Percentiles rank a stretch among this genome's conserved stretches.
These are phyloP conservation scores for Ctenodactylus gundi DNA, from an alignment of 2,113 vertebrate genomes.

Conservation along the genomic window DNA sequence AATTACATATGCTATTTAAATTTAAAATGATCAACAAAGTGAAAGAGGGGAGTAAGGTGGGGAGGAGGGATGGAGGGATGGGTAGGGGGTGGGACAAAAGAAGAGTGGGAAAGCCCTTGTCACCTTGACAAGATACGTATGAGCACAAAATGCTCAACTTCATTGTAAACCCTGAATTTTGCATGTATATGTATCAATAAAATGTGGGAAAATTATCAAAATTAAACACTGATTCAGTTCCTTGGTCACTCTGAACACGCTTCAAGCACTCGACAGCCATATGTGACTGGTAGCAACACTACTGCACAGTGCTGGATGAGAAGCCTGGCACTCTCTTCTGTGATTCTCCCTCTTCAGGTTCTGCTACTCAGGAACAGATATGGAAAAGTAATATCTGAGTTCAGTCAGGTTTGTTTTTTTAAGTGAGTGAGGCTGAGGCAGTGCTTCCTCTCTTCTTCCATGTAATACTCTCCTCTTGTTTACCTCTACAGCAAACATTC, in stretches of 20 bases:
- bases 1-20: neutral
- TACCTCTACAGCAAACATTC: neutral
- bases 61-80: too few relatives aligned
- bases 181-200: too few relatives aligned
- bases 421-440: neutral
- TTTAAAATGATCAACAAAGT: neutral
- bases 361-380: neutral
- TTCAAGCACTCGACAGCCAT: neutral
- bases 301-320: neutral
- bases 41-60: too few relatives aligned
- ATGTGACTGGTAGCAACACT: neutral
- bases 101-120: too few relatives aligned
- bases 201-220: too few relatives aligned
- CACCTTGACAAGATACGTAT: too few relatives aligned
- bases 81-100: too few relatives aligned
- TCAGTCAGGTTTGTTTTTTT: neutral
- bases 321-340: neutral
- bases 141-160: too few relatives aligned
- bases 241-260: neutral
- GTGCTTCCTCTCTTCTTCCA: neutral
- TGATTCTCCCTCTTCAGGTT: neutral
- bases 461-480: neutral
- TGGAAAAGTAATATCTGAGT: neutral
- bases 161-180: too few relatives aligned
- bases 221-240: conserved; percentile 17